Conservation (phyloP, 1,140 invertebrate species). For the Latrodectus geometricus region DNA sequence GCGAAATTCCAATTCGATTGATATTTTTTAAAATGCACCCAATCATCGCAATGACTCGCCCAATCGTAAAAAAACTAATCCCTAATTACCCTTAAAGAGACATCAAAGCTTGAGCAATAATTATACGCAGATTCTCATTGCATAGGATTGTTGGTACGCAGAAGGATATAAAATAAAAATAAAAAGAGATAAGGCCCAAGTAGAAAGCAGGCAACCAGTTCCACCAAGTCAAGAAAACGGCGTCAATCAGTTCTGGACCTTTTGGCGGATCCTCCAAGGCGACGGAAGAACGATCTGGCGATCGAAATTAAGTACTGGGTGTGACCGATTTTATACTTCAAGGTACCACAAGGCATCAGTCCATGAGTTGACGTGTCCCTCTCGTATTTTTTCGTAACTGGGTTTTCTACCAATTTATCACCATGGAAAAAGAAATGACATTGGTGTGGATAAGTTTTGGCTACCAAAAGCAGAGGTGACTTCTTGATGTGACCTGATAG, state of each 20-base stretch:
- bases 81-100: conserved; percentile 34
- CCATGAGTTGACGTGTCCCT: conserved; percentile 41
- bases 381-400: conserved; percentile 44
- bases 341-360: conserved; percentile 29
- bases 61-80: conserved; percentile 31
- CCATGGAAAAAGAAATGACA: conserved; percentile 35
- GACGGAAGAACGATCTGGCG: not conserved
- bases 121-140: conserved; percentile 16
- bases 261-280: conserved; percentile 29
- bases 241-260: conserved; percentile 22
- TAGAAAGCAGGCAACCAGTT: not conserved
- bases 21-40: conserved; percentile 20
- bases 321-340: conserved; percentile 50
- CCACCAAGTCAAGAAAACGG: not conserved
- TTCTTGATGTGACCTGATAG: not conserved
- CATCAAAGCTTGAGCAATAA: conserved; percentile 48
- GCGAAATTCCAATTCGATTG: not conserved
- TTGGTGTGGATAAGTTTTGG: conserved; percentile 7
- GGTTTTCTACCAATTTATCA: conserved; percentile 53
- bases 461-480: not conserved
- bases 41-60: conserved; percentile 9
- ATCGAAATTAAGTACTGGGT: conserved; percentile 45
- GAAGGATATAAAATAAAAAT: not conserved
- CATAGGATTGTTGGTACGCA: too few relatives aligned
- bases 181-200: not conserved